A percentile compares a stretch with the other conserved stretches of the same genome.
Evolutionary conservation across 2,113 vertebrate genomes (phyloP).

Genomic region (Marmota monax): DNA sequence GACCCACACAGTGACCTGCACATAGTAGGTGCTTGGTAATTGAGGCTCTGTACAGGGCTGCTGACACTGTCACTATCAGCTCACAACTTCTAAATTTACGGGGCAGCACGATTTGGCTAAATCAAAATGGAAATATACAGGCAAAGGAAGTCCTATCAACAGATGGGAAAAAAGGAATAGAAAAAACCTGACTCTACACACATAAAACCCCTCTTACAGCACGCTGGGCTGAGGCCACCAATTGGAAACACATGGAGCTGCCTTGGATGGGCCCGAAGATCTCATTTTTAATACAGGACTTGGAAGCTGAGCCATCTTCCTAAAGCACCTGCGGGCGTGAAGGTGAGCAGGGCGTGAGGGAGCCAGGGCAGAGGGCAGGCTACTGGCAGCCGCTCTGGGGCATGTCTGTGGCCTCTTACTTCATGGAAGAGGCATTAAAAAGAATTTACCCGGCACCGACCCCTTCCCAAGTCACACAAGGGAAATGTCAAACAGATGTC

Average conservation of each 20-base stretch:
- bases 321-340: neutral
- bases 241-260: constrained; percentile 50
- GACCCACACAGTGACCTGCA: too few species aligned
- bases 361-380: constrained; percentile 61
- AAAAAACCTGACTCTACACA: neutral
- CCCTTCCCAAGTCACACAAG: constrained; percentile 70
- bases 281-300: neutral
- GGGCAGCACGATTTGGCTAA: neutral
- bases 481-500: constrained; percentile 90
- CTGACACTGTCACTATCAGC: fast-evolving
- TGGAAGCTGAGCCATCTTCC: neutral
- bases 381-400: constrained; percentile 23
- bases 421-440: constrained; percentile 79
- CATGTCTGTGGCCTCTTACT: constrained; percentile 70
- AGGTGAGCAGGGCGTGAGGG: neutral
- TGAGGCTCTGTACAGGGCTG: neutral
- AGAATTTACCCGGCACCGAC: constrained; percentile 56
- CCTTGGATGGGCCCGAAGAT: neutral
- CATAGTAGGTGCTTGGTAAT: neutral
- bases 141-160: neutral
- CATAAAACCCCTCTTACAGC: constrained; percentile 29
- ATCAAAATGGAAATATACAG: constrained; percentile 24
- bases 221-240: constrained; percentile 32
- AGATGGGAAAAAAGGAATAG: neutral
- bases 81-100: neutral